Percentiles rank a stretch among this genome's conserved stretches.
phyloP scores from a whole-genome alignment of 2,888 invertebrate species.

The Acleris sparsana region DNA sequence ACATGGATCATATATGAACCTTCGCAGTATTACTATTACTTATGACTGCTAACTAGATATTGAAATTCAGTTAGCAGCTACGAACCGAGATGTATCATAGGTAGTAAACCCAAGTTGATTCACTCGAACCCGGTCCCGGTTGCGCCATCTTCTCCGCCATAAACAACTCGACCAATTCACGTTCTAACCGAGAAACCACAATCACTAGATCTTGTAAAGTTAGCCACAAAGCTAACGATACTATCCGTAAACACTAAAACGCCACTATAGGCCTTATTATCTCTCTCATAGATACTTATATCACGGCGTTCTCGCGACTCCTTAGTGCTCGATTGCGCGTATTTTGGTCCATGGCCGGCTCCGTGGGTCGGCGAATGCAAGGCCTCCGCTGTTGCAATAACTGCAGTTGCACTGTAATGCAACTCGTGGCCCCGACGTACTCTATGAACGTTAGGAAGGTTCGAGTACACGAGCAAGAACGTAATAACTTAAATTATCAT shows the following conservation, averaged over 20 bases:
- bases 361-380: conserved; percentile 76
- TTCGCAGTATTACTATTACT: no score
- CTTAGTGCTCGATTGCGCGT: conserved; percentile 71
- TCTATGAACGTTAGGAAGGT: conserved; percentile 16
- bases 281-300: conserved; percentile 43
- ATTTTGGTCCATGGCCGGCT: conserved; percentile 78
- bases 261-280: conserved; percentile 30
- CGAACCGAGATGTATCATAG: not conserved
- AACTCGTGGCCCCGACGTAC: conserved; percentile 42
- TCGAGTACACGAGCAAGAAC: conserved; percentile 17
- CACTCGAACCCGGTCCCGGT: conserved; percentile 32
- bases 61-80: no score
- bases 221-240: conserved; percentile 28
- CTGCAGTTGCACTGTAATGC: conserved; percentile 73
- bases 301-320: conserved; percentile 43
- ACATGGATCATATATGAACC: no score
- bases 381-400: conserved; percentile 77
- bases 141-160: conserved; percentile 45
- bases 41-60: no score
- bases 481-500: not conserved
- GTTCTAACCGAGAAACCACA: conserved; percentile 46
- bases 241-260: conserved; percentile 14
- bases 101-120: conserved; percentile 33
- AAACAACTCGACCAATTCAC: conserved; percentile 45
- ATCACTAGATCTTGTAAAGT: conserved; percentile 43